Conservation (phyloP, 2,113 vertebrate genomes). For the Leucopsar rothschildi region DNA sequence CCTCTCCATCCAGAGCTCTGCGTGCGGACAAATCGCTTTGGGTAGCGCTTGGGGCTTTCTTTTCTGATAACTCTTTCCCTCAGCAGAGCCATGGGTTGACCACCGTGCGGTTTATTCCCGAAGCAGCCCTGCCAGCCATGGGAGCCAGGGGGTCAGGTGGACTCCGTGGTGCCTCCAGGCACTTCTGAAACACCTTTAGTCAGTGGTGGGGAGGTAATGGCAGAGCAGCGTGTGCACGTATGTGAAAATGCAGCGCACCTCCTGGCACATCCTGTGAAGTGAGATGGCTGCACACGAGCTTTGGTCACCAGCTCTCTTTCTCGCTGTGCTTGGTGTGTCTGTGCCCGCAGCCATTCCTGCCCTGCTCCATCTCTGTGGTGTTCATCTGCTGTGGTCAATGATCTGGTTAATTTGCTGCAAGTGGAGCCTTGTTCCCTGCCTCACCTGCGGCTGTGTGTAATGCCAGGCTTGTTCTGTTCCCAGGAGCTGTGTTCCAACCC, state of each 20-base stretch:
- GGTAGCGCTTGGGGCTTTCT: not conserved
- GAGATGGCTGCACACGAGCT: not conserved
- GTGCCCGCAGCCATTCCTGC: fast-evolving
- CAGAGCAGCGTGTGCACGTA: not conserved
- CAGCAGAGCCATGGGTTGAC: not conserved
- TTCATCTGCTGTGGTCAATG: not conserved
- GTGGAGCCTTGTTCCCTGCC: not conserved
- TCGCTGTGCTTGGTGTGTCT: not conserved
- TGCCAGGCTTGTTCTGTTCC: not conserved
- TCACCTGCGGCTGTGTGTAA: not conserved
- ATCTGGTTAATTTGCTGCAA: not conserved
- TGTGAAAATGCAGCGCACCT: not conserved
- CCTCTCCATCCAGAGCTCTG: not conserved
- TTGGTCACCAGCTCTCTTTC: not conserved
- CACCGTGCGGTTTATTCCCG: not conserved
- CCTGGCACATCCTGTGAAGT: not conserved
- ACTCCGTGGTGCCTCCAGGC: not conserved
- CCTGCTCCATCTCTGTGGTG: not conserved
- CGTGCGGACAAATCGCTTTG: fast-evolving
- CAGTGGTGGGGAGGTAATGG: not conserved
- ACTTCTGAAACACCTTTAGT: not conserved
- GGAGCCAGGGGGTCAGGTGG: not conserved
- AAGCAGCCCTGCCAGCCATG: not conserved
- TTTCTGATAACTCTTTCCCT: not conserved
- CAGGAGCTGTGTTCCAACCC: constrained; percentile 58